Evolutionary conservation across 2,113 vertebrate genomes (phyloP).

Genomic region (Microtus montanus): DNA sequence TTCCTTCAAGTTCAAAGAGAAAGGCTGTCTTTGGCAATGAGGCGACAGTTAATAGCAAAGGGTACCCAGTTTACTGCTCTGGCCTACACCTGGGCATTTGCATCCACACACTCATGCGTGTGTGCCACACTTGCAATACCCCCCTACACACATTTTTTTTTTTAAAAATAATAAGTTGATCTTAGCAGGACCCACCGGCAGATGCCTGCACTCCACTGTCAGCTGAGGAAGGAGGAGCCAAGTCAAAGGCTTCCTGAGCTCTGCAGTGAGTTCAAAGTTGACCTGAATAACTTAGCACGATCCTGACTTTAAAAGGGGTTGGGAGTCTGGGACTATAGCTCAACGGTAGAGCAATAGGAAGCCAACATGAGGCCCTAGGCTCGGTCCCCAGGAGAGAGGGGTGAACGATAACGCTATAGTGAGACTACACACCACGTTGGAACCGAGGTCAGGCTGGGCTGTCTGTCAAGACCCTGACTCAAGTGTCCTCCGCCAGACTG

Average conservation of each 20-base stretch:
- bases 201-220: not conserved
- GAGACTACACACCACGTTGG: not conserved
- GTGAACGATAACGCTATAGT: not conserved
- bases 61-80: not conserved
- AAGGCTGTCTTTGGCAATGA: not conserved
- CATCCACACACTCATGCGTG: not conserved
- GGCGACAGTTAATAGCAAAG: not conserved
- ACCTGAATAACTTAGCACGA: not conserved
- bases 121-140: not conserved
- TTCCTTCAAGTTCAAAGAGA: not conserved
- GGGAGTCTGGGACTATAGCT: not conserved
- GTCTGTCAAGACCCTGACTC: not conserved
- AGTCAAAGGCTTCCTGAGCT: not conserved
- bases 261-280: not conserved
- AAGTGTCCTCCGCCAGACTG: not conserved
- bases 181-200: not conserved
- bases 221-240: not conserved
- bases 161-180: not conserved
- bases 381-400: not conserved
- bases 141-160: not conserved
- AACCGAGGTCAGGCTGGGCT: not conserved
- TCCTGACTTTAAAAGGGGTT: not conserved
- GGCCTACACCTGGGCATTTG: not conserved
- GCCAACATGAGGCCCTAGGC: not conserved
- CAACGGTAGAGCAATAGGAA: not conserved